Evolutionary conservation across 2,888 invertebrate species (phyloP), one percentile per base, ranked within the genome.

Genomic region (Eupeodes latifasciatus): DNA sequence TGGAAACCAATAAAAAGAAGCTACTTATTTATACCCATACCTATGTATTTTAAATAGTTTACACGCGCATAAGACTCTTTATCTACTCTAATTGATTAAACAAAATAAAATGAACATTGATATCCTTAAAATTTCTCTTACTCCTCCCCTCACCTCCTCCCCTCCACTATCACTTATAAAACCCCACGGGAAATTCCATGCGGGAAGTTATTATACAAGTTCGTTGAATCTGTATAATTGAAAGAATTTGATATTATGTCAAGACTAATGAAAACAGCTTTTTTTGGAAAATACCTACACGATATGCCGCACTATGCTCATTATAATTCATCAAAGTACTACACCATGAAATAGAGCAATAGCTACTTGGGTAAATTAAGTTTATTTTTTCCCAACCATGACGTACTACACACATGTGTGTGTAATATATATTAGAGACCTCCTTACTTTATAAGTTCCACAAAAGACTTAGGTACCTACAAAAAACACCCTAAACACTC

Each of bases 141-240:
- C 27, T 27, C 27, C 27, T 1, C 1, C 1, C 27, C 27, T 1
- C 1, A 2, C 27, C 27, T 2, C 27, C 2, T 2, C 27, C 27
- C 27, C 27, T 2, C 1, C 27, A 27, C 27, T 27, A 3, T 27
- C 2, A 27, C 27, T 27, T 3, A 27, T 27, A 27, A 27, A 19
- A 19, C 19, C 27, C 27, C 27, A 27, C 27, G 27, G 27, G 27
- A 27, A 27, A 27, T 27, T 2, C 27, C 27, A 27, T 27, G 27
- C 27, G 27, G 27, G 27, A 27, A 27, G 27, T 27, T 27, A 27
- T 27, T 27, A 27, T 27, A 27, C 14, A 44, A 55, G 14, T 44
- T 71, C 55, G 19, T 40, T 36, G 53, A 69, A 69, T 40, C 40
- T 36, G n/a, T 69, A 3, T 27, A 40, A 69, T 55, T 71, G 40